Evolutionary conservation across 2,113 vertebrate species (phyloP).

Genomic region (Salvelinus alpinus): DNA sequence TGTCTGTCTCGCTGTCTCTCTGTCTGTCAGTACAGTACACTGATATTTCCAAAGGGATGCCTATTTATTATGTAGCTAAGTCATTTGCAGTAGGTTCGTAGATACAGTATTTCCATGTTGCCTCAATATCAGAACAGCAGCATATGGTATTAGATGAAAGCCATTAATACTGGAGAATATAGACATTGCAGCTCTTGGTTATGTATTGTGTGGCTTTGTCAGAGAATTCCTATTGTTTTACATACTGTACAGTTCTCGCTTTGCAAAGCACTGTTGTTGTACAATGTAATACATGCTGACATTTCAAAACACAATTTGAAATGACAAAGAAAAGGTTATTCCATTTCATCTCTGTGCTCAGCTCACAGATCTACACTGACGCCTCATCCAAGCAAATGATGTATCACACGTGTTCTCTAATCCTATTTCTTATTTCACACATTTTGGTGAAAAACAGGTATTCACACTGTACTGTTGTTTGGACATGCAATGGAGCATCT

Average conservation of each 20-base stretch:
- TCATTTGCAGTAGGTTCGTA: not conserved
- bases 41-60: not conserved
- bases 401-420: not conserved
- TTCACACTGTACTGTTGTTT: not conserved
- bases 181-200: conserved; percentile 46
- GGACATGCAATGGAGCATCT: not conserved
- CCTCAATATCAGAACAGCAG: conserved; percentile 21
- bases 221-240: conserved; percentile 36
- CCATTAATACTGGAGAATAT: conserved; percentile 51
- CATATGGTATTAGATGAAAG: conserved; percentile 46
- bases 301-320: conserved; percentile 51
- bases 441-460: not conserved
- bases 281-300: conserved; percentile 44
- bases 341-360: conserved; percentile 15
- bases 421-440: not conserved
- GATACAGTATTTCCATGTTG: conserved; percentile 4
- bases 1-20: not conserved
- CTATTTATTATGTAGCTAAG: too few relatives aligned
- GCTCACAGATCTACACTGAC: conserved; percentile 15
- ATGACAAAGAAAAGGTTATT: conserved; percentile 28
- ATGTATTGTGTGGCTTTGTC: conserved; percentile 24
- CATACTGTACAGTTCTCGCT: conserved; percentile 19
- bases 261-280: conserved; percentile 17
- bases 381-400: not conserved
- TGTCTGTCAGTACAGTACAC: not conserved